Percentiles rank a stretch among this genome's conserved stretches.
Conservation (phyloP, 92 coral and sea anemone genomes). For the Bergia sp. region DNA sequence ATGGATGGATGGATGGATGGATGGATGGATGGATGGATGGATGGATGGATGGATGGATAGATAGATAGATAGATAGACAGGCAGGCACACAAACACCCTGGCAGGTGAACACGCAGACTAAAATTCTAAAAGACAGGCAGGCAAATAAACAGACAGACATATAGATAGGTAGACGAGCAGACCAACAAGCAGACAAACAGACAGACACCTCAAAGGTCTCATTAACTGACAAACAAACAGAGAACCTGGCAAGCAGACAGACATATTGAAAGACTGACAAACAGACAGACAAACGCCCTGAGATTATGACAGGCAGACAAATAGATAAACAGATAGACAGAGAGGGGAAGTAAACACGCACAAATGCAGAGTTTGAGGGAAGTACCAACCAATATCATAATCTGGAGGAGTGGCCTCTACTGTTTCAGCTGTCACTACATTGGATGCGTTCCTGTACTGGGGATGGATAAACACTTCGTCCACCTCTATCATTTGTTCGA, state of each 20-base stretch:
- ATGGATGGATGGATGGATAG: too few relatives aligned
- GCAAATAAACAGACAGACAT: background rate
- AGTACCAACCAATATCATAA: conserved; percentile 73
- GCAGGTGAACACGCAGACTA: background rate
- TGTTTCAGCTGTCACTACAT: conserved; percentile 41
- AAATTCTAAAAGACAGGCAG: background rate
- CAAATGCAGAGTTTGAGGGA: background rate
- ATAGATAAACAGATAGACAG: background rate
- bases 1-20: too few relatives aligned
- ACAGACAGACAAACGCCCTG: background rate
- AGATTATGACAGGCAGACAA: too few relatives aligned
- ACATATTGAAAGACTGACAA: background rate
- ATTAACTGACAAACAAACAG: background rate
- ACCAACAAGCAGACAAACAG: background rate
- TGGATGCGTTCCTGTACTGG: conserved; percentile 47
- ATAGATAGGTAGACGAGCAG: background rate
- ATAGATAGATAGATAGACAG: background rate
- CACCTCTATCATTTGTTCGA: conserved; percentile 72
- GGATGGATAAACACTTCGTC: conserved; percentile 65
- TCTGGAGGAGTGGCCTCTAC: conserved; percentile 69
- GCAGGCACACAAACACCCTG: background rate
- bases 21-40: too few relatives aligned
- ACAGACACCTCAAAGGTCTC: background rate
- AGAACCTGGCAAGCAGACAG: background rate
- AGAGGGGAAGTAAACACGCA: background rate